phyloP scores from a whole-genome alignment of 2,888 invertebrate genomes.

The Eupithecia subfuscata region DNA sequence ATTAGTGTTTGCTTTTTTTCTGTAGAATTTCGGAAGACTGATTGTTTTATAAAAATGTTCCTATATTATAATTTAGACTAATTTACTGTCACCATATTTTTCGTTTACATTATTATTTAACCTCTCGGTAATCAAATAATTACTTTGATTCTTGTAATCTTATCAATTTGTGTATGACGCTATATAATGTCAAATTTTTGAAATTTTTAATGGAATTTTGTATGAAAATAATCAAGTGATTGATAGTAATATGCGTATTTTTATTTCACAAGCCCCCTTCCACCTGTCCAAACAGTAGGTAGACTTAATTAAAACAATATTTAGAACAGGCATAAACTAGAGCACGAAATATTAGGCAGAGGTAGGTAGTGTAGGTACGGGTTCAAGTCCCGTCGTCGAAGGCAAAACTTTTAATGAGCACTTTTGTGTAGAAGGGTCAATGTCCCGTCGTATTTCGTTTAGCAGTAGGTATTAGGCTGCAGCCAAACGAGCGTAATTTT shows the following conservation, averaged over 20 bases:
- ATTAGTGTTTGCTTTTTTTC: conserved; percentile 70
- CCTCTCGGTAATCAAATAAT: conserved; percentile 70
- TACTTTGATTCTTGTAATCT: conserved; percentile 79
- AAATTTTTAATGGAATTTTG: conserved; percentile 84
- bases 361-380: not conserved
- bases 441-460: not conserved
- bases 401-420: not conserved
- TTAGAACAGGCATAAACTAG: not conserved
- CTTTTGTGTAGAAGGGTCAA: not conserved
- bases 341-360: not conserved
- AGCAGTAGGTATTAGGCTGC: too few relatives aligned
- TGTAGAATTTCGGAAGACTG: conserved; percentile 81
- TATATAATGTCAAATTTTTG: conserved; percentile 83
- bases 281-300: not conserved
- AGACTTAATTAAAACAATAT: not conserved
- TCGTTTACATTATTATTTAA: conserved; percentile 77
- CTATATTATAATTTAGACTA: conserved; percentile 83
- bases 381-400: not conserved
- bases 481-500: too few relatives aligned
- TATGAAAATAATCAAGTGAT: conserved; percentile 82
- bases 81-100: conserved; percentile 79
- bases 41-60: conserved; percentile 74
- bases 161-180: conserved; percentile 82
- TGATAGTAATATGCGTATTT: conserved; percentile 73
- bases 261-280: conserved; percentile 46